These are phyloP conservation scores for Dicentrarchus labrax DNA, from an alignment of 2,113 vertebrate genomes.

Conservation along the genomic window DNA sequence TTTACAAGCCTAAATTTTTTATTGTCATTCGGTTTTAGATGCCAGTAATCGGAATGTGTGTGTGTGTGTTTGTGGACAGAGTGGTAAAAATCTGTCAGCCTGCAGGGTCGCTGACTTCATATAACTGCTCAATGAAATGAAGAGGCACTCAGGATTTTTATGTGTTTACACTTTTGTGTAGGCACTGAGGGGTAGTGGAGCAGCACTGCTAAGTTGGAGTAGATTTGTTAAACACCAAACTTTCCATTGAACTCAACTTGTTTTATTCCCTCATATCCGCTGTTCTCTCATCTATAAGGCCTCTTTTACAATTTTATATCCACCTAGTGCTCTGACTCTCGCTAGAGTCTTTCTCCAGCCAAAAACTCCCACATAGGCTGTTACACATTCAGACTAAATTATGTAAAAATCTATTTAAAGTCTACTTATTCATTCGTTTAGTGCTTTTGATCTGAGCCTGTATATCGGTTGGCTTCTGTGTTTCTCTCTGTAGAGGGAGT, in stretches of 20 bases:
- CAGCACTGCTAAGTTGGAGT: conserved; percentile 5
- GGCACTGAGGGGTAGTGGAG: conserved; percentile 15
- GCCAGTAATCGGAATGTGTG: conserved; percentile 26
- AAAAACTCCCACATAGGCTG: not conserved
- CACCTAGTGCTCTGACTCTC: not conserved
- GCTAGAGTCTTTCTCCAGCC: not conserved
- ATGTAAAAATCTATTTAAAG: not conserved
- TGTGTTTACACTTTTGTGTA: conserved; percentile 46
- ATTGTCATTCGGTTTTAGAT: conserved; percentile 42
- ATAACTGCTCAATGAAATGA: conserved; percentile 46
- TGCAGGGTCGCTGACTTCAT: conserved; percentile 55
- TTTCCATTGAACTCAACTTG: conserved; percentile 24
- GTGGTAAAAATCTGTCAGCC: conserved; percentile 58
- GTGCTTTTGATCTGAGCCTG: not conserved
- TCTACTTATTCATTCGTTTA: not conserved
- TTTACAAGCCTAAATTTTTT: conserved; percentile 37
- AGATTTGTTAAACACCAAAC: conserved; percentile 27
- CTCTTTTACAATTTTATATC: not conserved
- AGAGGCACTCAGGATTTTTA: conserved; percentile 46
- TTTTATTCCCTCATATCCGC: conserved; percentile 4
- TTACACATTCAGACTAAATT: not conserved
- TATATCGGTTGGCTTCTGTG: not conserved
- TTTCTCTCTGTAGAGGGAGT: conserved; percentile 81
- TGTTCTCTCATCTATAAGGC: conserved; percentile 9
- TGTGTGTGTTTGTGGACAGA: conserved; percentile 13